Evolutionary conservation across 2,797 vertebrate genomes (phyloP).

Genomic region (Steatocranus sp.): DNA sequence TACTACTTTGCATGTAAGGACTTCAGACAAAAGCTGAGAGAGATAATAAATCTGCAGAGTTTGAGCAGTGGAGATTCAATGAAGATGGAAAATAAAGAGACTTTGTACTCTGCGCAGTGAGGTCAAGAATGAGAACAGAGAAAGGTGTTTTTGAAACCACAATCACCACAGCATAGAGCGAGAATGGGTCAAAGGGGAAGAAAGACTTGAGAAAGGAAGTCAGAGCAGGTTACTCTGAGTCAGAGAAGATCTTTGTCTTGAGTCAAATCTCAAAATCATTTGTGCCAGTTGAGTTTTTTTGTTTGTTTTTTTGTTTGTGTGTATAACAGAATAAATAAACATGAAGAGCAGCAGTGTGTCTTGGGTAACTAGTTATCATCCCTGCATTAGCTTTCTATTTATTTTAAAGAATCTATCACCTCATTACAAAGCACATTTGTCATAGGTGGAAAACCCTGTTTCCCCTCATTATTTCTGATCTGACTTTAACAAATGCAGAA

Average conservation of each 20-base stretch:
- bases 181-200: not conserved
- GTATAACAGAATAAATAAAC: not conserved
- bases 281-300: not conserved
- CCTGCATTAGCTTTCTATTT: not conserved
- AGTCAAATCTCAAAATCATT: not conserved
- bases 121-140: conserved; percentile 22
- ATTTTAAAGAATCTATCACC: not conserved
- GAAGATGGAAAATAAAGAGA: conserved; percentile 66
- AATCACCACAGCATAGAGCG: not conserved
- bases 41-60: conserved; percentile 57
- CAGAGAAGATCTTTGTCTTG: not conserved
- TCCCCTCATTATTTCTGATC: not conserved
- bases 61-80: conserved; percentile 55
- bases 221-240: not conserved
- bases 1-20: conserved; percentile 94
- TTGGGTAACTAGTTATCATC: not conserved
- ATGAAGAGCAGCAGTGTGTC: not conserved
- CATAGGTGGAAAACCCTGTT: not conserved
- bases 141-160: not conserved
- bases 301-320: not conserved
- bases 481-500: not conserved
- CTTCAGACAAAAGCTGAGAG: conserved; percentile 82
- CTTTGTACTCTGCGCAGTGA: conserved; percentile 68
- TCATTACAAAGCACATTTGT: not conserved
- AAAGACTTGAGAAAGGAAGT: not conserved